Base-by-base conservation (phyloP, 2,888 invertebrate genomes). In the Ctenicera cuprea region DNA sequence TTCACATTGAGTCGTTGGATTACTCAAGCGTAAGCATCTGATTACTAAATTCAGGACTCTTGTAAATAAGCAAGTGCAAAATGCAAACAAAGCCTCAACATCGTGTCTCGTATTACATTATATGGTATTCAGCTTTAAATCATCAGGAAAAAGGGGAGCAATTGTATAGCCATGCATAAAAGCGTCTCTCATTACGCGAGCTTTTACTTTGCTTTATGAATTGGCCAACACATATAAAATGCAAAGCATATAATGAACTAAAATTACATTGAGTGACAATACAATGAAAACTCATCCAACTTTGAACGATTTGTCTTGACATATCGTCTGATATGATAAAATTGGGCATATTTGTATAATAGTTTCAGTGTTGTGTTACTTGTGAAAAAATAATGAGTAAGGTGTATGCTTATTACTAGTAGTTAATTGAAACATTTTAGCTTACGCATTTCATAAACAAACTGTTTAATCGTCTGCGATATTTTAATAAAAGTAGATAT, bases 181-280 rank as follows among this genome's bases (percentile, higher is more conserved):
- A 59, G 59, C 18, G 11, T 59, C 59, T 38, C 38, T 59, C 38
- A 59, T 59, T 59, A 59, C 59, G 4, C 37, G 18, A 54, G 30
- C 18, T 59, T 30, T 59, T 41, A 16, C 54, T 41, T 30, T 18
- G 11, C 22, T 16, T 20, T 18, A 41, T 59, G 59, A 59, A 59
- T 59, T 59, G 59, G 33, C 38, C 38, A 59, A 18, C 30, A 41
- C n/a, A 41, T 59, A 59, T 9, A 38, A 37, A 54, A 14, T 30
- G 54, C 30, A 30, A 20, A 18, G 30, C 18, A 30, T 7, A 41
- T 38, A 59, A 59, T 59, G 59, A 37, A 20, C 33, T 37, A 20
- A 59, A 12, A 59, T 59, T 20, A 59, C 38, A 1, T 18, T 59
- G 59, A 59, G n/a, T 59, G 59, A 59, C 59, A 59, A 38, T 20